Conservation (phyloP, 2,888 invertebrate species). For the Drosophila colorata region DNA sequence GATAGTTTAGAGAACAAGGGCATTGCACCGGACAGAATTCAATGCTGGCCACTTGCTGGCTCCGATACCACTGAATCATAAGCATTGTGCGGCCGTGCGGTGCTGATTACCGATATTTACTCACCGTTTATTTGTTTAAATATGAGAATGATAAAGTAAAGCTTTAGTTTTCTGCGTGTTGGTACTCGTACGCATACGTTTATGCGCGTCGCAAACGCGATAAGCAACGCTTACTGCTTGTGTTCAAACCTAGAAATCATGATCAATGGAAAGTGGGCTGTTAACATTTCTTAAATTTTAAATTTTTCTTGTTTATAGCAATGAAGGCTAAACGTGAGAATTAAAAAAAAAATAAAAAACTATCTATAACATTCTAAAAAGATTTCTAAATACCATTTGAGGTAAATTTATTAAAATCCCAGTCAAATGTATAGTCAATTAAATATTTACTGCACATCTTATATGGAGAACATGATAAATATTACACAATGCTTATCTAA, state of each 20-base stretch:
- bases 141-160: conserved; percentile 76
- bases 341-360: accelerated
- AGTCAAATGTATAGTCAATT: not conserved
- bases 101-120: conserved; percentile 75
- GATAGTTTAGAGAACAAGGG: conserved; percentile 63
- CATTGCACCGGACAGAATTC: conserved; percentile 49
- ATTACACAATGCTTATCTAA: not conserved
- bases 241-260: conserved; percentile 2
- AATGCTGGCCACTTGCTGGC: conserved; percentile 51
- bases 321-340: not conserved
- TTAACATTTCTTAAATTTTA: not conserved
- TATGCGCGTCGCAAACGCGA: conserved; percentile 30
- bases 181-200: conserved; percentile 41
- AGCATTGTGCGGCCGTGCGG: conserved; percentile 42
- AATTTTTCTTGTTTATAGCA: not conserved
- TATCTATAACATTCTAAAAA: not conserved
- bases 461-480: not conserved
- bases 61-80: conserved; percentile 62
- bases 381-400: not conserved
- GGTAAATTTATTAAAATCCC: not conserved
- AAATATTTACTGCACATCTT: not conserved
- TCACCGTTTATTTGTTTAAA: conserved; percentile 81
- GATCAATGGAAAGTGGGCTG: not conserved
- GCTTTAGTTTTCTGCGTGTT: conserved; percentile 62
- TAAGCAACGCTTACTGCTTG: not conserved